These are phyloP conservation scores for Eupithecia exiguata DNA, from an alignment of 2,888 invertebrate species.

Conservation along the genomic window DNA sequence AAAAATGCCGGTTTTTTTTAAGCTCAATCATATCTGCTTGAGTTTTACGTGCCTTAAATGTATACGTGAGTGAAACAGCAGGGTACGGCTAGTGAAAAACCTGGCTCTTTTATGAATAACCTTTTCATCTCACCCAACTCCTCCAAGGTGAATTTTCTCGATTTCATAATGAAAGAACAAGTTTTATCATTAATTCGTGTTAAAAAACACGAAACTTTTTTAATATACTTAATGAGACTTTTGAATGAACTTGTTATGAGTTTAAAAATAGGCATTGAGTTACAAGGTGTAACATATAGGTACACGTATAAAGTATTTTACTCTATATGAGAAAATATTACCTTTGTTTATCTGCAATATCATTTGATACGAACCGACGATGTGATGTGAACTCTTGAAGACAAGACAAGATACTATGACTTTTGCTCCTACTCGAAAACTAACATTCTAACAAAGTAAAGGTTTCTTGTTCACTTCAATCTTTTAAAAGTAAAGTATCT, in stretches of 20 bases:
- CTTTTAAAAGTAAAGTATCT: no score
- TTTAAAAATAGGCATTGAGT: constrained; percentile 12
- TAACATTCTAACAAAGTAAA: no score
- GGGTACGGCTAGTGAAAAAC: neutral
- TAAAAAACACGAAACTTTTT: constrained; percentile 19
- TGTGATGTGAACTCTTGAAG: neutral
- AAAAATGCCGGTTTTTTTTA: no score
- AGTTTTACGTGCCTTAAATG: neutral
- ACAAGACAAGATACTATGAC: no score
- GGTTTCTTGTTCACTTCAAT: no score
- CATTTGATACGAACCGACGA: neutral
- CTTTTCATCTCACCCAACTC: neutral
- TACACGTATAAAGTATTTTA: no score
- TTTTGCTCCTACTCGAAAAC: no score
- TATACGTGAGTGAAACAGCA: neutral
- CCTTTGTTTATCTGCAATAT: neutral
- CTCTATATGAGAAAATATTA: no score
- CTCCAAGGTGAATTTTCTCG: constrained; percentile 1
- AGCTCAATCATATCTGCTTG: neutral
- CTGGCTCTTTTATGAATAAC: neutral
- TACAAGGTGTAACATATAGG: no score
- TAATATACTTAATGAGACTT: constrained; percentile 15
- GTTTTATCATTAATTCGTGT: constrained; percentile 20
- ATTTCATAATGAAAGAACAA: constrained; percentile 14
- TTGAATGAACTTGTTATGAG: neutral